Conservation (phyloP, 1,140 invertebrate species). For the Periplaneta americana region DNA sequence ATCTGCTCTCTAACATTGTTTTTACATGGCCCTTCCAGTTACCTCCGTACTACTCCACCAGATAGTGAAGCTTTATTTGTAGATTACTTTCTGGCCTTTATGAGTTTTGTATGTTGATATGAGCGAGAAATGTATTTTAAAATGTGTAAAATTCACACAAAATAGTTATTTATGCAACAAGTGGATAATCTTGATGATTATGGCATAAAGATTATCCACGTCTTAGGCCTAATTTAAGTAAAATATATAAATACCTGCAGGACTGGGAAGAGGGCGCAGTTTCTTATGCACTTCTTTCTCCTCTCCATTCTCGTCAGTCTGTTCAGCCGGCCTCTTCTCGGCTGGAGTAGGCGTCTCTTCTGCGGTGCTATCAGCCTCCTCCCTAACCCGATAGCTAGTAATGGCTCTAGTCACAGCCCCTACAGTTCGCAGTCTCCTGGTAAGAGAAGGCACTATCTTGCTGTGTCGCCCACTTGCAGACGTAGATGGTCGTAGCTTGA, state of each 20-base stretch:
- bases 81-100: too few relatives aligned
- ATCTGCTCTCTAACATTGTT: too few relatives aligned
- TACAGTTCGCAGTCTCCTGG: constrained; percentile 48
- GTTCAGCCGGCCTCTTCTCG: neutral
- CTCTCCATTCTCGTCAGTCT: neutral
- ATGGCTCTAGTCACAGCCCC: constrained; percentile 57
- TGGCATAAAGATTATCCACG: too few relatives aligned
- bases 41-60: too few relatives aligned
- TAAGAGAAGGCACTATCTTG: constrained; percentile 42
- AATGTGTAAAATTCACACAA: too few relatives aligned
- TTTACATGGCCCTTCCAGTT: too few relatives aligned
- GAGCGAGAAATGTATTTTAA: too few relatives aligned
- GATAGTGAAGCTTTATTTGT: too few relatives aligned
- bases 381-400: constrained; percentile 35
- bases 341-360: neutral
- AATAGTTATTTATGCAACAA: too few relatives aligned
- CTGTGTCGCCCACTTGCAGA: constrained; percentile 39
- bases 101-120: too few relatives aligned
- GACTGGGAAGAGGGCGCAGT: neutral
- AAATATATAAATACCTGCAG: neutral
- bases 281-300: neutral
- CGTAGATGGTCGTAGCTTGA: constrained; percentile 50
- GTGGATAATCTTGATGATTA: too few relatives aligned
- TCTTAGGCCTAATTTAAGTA: too few relatives aligned
- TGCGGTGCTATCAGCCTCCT: neutral